Evolutionary conservation across 37 sponge, comb jelly and placozoan species (phyloP).

Genomic region (Mnemiopsis leidyi): DNA sequence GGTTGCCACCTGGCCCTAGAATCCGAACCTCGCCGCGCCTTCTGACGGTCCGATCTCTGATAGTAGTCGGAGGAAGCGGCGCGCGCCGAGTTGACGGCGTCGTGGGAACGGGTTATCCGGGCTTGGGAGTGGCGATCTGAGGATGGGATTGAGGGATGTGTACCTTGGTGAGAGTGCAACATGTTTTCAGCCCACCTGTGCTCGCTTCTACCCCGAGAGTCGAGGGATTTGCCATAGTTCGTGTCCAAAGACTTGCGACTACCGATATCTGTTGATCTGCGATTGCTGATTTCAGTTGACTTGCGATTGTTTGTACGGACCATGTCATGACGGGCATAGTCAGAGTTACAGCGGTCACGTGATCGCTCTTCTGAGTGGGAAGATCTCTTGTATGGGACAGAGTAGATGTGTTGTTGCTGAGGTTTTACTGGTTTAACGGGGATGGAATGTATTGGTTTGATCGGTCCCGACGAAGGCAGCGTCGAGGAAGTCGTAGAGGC

Average conservation of each 20-base stretch:
- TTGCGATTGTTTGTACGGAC: neutral
- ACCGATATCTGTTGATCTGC: neutral
- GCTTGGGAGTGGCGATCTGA: neutral
- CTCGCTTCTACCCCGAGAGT: neutral
- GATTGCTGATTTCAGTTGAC: neutral
- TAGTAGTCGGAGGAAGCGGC: neutral
- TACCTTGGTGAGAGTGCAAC: neutral
- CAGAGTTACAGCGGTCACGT: neutral
- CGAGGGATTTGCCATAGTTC: neutral
- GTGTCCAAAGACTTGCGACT: neutral
- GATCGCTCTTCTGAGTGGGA: neutral
- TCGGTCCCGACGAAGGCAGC: neutral
- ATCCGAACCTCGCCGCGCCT: neutral
- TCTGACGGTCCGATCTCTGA: neutral
- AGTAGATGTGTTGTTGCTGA: neutral
- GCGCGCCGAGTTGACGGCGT: neutral
- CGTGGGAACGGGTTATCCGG: neutral
- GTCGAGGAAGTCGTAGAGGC: neutral
- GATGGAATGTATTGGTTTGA: neutral
- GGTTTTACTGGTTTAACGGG: neutral
- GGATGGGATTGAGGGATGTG: neutral
- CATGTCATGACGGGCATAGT: neutral
- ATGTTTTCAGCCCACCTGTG: conserved; percentile 1
- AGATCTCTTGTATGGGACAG: neutral
- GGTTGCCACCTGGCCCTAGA: conserved; percentile 16